Evolutionary conservation across 2,888 invertebrate species (phyloP).

Genomic region (Priapulus caudatus): DNA sequence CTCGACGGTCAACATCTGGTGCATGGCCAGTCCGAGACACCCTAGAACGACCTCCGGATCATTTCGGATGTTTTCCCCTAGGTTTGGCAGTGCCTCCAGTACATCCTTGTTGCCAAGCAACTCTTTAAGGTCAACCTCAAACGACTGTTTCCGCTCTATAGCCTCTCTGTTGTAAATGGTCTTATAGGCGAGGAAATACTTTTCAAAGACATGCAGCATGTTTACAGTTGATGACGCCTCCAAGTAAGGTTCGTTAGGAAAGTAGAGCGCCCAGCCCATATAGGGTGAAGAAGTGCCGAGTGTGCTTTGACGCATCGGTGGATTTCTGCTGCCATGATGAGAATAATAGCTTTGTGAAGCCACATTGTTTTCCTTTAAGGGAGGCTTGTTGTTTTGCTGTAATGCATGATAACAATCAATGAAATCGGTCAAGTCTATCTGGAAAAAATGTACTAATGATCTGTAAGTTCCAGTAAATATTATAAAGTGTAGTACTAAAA

Average conservation of each 20-base stretch:
- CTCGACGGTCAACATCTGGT: conserved; percentile 47
- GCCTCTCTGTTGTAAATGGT: conserved; percentile 29
- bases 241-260: conserved; percentile 51
- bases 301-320: no score
- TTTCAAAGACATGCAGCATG: conserved; percentile 46
- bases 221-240: conserved; percentile 43
- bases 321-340: no score
- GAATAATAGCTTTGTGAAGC: no score
- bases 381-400: no score
- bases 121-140: conserved; percentile 32
- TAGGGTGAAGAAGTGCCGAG: no score
- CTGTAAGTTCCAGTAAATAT: no score
- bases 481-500: no score
- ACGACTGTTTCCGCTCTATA: conserved; percentile 31
- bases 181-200: conserved; percentile 44
- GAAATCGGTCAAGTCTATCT: no score
- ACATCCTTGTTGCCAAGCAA: conserved; percentile 27
- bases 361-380: no score
- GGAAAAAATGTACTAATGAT: no score
- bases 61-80: conserved; percentile 46
- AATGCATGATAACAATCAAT: no score
- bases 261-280: conserved; percentile 64
- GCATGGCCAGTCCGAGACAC: conserved; percentile 63
- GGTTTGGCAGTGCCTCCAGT: conserved; percentile 36
- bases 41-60: conserved; percentile 53